Evolutionary conservation across 2,113 vertebrate genomes (phyloP).

Genomic region (Recurvirostra avosetta): DNA sequence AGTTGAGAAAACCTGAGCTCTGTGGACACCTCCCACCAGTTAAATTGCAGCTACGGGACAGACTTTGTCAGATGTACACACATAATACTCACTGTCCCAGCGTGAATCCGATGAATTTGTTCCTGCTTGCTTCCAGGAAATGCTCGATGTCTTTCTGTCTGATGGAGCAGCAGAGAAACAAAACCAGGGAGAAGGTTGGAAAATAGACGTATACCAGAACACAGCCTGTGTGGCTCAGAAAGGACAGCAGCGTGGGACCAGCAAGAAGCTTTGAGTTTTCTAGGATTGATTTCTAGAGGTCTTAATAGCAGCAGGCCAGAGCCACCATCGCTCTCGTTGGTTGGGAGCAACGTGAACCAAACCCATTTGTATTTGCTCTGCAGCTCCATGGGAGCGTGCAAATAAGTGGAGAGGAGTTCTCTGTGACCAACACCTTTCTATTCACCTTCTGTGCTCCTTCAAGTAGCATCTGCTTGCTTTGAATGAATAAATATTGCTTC

Average conservation of each 20-base stretch:
- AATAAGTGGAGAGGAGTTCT: accelerated
- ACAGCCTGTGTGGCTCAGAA: background rate
- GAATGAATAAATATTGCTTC: background rate
- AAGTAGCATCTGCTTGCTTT: background rate
- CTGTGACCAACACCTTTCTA: background rate
- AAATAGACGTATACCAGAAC: accelerated
- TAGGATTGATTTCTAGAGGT: background rate
- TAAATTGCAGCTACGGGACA: background rate
- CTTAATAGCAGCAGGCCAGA: accelerated
- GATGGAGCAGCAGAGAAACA: slow-evolving; percentile 18
- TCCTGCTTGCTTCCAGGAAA: slow-evolving; percentile 93
- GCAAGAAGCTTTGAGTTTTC: background rate
- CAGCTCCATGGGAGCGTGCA: accelerated
- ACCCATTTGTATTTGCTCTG: background rate
- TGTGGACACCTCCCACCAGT: background rate
- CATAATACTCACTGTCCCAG: slow-evolving; percentile 86
- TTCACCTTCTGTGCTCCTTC: background rate
- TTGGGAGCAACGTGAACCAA: accelerated
- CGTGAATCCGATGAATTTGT: slow-evolving; percentile 98
- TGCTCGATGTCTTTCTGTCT: slow-evolving; percentile 98
- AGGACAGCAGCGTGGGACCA: background rate
- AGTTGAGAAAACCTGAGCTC: background rate
- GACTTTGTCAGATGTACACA: background rate
- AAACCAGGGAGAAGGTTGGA: background rate
- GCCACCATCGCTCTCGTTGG: accelerated